Conservation (phyloP, 2,888 invertebrate species). For the Helobdella robusta region DNA sequence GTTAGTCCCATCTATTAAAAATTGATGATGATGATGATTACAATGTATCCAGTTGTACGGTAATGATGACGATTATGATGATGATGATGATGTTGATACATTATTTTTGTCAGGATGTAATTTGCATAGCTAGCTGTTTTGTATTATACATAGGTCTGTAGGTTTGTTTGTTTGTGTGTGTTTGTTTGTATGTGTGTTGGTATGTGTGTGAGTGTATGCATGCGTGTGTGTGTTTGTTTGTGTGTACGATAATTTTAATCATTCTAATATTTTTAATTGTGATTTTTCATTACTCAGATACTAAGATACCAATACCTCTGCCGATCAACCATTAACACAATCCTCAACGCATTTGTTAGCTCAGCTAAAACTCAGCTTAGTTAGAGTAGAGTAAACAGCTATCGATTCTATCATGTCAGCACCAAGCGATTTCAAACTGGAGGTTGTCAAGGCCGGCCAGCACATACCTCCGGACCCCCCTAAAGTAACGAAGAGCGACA, state of each 20-base stretch:
- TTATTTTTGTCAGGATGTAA: too few species aligned
- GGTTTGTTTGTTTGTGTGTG: neutral
- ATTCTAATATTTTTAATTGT: too few species aligned
- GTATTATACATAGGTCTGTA: neutral
- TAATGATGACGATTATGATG: too few species aligned
- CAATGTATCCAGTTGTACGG: neutral
- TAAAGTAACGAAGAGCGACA: conserved; percentile 46
- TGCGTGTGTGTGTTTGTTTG: conserved; percentile 8
- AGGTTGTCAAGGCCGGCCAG: conserved; percentile 39
- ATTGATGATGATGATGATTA: too few species aligned
- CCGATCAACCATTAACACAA: neutral
- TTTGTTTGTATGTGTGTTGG: conserved; percentile 1
- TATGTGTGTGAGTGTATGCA: conserved; percentile 1
- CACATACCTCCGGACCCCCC: conserved; percentile 44
- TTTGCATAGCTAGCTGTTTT: too few species aligned
- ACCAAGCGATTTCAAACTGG: conserved; percentile 41
- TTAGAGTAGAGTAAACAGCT: too few species aligned
- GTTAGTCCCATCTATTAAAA: too few species aligned
- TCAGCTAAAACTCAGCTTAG: too few species aligned
- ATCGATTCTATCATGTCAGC: conserved; percentile 40
- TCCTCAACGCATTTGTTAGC: neutral
- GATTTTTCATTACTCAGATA: too few species aligned
- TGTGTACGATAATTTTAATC: too few species aligned
- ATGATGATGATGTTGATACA: too few species aligned
- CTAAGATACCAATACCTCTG: neutral